Base-by-base conservation (phyloP, 2,797 vertebrate genomes). In the Hippopotamyrus pictus region DNA sequence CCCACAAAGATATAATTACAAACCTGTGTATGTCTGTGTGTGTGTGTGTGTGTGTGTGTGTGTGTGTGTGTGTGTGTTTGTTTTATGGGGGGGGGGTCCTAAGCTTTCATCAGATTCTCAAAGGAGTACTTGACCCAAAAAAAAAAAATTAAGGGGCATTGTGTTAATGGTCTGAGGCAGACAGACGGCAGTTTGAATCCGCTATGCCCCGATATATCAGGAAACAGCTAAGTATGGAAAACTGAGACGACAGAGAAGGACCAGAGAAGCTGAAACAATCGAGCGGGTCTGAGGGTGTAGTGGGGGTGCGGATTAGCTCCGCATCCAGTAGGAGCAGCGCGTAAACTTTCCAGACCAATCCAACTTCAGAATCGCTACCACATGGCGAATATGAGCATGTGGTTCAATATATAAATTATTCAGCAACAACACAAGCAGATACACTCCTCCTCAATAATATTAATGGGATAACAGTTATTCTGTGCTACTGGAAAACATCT, bases 401-500 rank as follows among this genome's bases (percentile, higher is more conserved):
- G 41, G 46, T 51, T 84, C n/a, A 19, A 44, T 29, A 51, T 84
- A 84, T 84, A 84, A 84, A 84, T 84, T 84, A 84, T 84, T 25
- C 82, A 84, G 19, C 46, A 84, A 84, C 44, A 84, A 84, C 25
- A 84, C 19, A 84, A 84, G 46, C n/a, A 50, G 46, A 84, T 48
- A 84, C n/a, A 51, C 82, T 22, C 44, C 44, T 41, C 44, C n/a
- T 50, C 82, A 84, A 84, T 79, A 79, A 44, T 50, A 84, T 51
- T 50, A 84, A 84, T 84, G 46, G 46, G 82, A 84, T 84, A 84
- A 84, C 44, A 79, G 73, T 84, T 84, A 50, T 50, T 84, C 22
- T 51, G 44, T 12, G 44, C 82, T 84, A 84, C 82, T 51, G 82
- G n/a, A n/a, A 84, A 84, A 84, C 73, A 79, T 79, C 73, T 84